Evolutionary conservation across 2,113 vertebrate species (phyloP).

Genomic region (Silurus meridionalis): DNA sequence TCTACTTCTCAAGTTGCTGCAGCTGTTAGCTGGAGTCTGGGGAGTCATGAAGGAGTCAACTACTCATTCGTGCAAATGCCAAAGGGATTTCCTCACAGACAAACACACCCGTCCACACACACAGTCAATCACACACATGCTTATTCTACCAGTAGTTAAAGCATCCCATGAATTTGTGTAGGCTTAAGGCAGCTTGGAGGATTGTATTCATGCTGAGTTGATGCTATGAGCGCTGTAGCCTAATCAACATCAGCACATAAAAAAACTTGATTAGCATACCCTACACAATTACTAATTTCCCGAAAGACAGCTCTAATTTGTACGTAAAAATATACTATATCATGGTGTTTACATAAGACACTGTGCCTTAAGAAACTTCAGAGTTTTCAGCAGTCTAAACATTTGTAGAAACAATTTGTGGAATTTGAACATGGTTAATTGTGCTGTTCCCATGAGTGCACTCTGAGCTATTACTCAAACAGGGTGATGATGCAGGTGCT

Average conservation of each 20-base stretch:
- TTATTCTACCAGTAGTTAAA: not conserved
- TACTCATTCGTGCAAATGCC: conserved; percentile 50
- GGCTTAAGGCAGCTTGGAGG: not conserved
- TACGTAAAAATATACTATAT: conserved; percentile 12
- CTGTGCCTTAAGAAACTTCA: conserved; percentile 58
- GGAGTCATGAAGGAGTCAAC: conserved; percentile 45
- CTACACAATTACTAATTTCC: not conserved
- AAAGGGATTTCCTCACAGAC: conserved; percentile 49
- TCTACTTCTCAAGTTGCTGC: conserved; percentile 60
- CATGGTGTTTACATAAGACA: conserved; percentile 5
- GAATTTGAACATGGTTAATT: conserved; percentile 63
- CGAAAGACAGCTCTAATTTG: not conserved
- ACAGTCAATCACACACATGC: not conserved
- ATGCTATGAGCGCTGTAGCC: not conserved
- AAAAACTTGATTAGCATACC: not conserved
- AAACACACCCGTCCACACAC: conserved; percentile 6
- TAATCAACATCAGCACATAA: conserved; percentile 1
- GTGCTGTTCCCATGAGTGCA: conserved; percentile 53
- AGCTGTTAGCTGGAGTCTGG: conserved; percentile 60
- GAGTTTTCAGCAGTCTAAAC: conserved; percentile 59
- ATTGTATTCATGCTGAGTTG: not conserved
- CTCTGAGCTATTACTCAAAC: conserved; percentile 59
- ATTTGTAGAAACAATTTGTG: conserved; percentile 59
- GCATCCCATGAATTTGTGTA: not conserved
- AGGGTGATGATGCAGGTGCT: conserved; percentile 53